Conservation (phyloP, 1,140 invertebrate genomes). For the Pseudachorutes palmiensis region DNA sequence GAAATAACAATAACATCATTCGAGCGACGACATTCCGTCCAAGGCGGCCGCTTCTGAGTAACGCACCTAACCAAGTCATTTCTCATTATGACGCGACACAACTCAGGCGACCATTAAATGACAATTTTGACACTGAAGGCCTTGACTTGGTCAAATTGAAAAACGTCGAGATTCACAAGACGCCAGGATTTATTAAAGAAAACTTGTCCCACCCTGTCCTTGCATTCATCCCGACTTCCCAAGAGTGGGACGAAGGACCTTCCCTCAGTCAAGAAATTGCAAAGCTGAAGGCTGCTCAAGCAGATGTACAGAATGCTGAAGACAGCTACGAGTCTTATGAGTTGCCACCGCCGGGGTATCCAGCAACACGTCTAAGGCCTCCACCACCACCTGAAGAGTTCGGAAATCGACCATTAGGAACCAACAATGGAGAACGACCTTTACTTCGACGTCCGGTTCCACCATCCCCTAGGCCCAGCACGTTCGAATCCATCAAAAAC, state of each 20-base stretch:
- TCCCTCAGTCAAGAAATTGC: not conserved
- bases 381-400: constrained; percentile 26
- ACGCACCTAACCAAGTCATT: not conserved
- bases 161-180: constrained; percentile 36
- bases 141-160: constrained; percentile 34
- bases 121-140: constrained; percentile 30
- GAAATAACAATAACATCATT: constrained; percentile 8
- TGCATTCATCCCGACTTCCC: not conserved
- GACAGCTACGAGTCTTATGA: constrained; percentile 1
- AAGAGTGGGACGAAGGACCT: constrained; percentile 3
- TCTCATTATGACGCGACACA: not conserved
- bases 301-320: constrained; percentile 3
- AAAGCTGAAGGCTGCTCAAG: constrained; percentile 2
- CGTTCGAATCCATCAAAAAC: constrained; percentile 19
- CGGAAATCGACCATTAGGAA: not conserved
- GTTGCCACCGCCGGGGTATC: constrained; percentile 7
- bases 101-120: not conserved
- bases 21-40: constrained; percentile 17
- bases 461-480: constrained; percentile 13
- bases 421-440: not conserved
- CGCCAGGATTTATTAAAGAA: not conserved
- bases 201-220: not conserved
- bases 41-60: not conserved
- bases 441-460: no score
- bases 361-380: constrained; percentile 14